These are phyloP conservation scores for Ctena decussata DNA, from an alignment of 2,888 invertebrate genomes.

Conservation along the genomic window DNA sequence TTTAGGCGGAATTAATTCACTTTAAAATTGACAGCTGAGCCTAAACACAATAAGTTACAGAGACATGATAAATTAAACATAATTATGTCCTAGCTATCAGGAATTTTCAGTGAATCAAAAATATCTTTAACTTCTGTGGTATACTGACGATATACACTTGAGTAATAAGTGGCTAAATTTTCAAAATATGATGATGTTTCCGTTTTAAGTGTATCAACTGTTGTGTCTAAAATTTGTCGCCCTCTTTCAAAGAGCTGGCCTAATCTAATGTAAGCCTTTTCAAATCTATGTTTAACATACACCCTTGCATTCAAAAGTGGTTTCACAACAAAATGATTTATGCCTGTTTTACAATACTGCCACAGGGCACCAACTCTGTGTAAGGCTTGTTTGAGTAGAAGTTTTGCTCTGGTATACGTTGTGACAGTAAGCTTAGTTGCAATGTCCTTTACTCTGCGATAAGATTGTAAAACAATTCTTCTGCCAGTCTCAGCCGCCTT, in stretches of 20 bases:
- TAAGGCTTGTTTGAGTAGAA: conserved; percentile 41
- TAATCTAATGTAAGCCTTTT: conserved; percentile 43
- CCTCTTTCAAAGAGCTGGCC: conserved; percentile 54
- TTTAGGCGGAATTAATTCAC: no score
- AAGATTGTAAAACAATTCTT: conserved; percentile 44
- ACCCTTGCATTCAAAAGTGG: conserved; percentile 54
- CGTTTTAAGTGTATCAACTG: conserved; percentile 41
- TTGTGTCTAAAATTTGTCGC: conserved; percentile 43
- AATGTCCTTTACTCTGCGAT: conserved; percentile 55
- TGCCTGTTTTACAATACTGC: conserved; percentile 58
- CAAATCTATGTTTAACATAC: conserved; percentile 51
- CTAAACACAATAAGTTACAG: no score
- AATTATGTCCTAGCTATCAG: no score
- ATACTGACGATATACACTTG: conserved; percentile 62
- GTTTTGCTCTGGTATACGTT: conserved; percentile 36
- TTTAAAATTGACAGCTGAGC: no score
- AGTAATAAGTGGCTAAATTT: conserved; percentile 57
- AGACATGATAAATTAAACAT: no score
- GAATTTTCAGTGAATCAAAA: conserved; percentile 62
- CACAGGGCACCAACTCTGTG: conserved; percentile 56
- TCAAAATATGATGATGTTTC: conserved; percentile 51
- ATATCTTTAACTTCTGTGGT: conserved; percentile 58
- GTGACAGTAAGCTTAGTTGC: conserved; percentile 50
- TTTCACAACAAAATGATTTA: conserved; percentile 58
- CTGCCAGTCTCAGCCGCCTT: conserved; percentile 31